Conservation (phyloP, 1,140 invertebrate genomes). For the Halesus radiatus region DNA sequence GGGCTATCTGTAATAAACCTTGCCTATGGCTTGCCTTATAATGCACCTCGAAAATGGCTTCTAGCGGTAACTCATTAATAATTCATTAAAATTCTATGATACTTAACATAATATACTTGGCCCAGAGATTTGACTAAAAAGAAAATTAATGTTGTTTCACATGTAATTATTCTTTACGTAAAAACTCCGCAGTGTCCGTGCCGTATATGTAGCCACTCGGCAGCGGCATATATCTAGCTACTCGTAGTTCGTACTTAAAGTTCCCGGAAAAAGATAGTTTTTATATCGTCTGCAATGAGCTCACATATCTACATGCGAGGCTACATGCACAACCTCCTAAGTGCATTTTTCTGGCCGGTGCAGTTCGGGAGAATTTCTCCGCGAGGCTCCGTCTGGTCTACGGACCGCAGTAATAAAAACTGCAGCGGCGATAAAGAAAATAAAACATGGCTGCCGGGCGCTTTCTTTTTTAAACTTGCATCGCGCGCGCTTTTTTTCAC, state of each 20-base stretch:
- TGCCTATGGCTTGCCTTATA: no score
- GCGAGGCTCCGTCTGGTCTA: slow-evolving; percentile 57
- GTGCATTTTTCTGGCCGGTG: slow-evolving; percentile 12
- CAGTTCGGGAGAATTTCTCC: slow-evolving; percentile 42
- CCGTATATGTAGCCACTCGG: no score
- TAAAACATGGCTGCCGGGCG: slow-evolving; percentile 56
- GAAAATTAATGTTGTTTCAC: no score
- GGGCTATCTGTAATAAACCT: no score
- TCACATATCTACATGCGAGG: slow-evolving; percentile 23
- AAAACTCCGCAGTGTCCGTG: slow-evolving; percentile 1
- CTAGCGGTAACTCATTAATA: no score
- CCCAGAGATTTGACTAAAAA: no score
- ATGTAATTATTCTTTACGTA: neutral
- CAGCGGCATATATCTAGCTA: no score
- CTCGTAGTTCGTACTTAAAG: neutral
- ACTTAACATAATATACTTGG: no score
- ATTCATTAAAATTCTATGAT: no score
- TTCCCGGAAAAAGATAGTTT: slow-evolving; percentile 52
- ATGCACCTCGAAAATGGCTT: no score
- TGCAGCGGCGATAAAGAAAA: slow-evolving; percentile 57
- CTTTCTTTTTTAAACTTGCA: slow-evolving; percentile 55
- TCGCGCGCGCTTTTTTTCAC: slow-evolving; percentile 52
- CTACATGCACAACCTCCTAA: neutral
- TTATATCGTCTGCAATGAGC: slow-evolving; percentile 48
- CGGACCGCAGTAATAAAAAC: slow-evolving; percentile 56